Evolutionary conservation across 1,140 invertebrate species (phyloP).

Genomic region (Heliconius hermathena): DNA sequence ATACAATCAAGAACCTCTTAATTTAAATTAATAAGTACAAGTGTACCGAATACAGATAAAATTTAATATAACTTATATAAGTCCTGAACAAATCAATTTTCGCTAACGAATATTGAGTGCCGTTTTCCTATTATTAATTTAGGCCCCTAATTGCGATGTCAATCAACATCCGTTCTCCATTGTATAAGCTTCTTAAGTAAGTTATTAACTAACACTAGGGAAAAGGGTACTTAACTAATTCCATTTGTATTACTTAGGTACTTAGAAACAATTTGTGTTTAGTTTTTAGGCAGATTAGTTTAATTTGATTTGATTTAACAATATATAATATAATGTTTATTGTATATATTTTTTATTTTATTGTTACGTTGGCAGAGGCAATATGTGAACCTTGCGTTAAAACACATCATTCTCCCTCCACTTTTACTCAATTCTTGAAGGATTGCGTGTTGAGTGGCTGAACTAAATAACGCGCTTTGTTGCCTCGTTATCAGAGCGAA

Average conservation of each 20-base stretch:
- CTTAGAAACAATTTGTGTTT: neutral
- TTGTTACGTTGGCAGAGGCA: too few relatives aligned
- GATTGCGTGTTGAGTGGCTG: too few relatives aligned
- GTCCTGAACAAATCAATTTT: neutral
- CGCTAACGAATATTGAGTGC: slow-evolving; percentile 18
- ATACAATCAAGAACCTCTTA: too few relatives aligned
- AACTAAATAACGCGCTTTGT: too few relatives aligned
- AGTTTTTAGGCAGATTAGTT: neutral
- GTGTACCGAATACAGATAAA: too few relatives aligned
- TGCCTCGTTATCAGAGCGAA: too few relatives aligned
- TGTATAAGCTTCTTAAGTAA: slow-evolving; percentile 29
- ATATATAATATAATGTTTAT: neutral
- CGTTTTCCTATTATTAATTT: slow-evolving; percentile 51
- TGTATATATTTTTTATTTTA: too few relatives aligned
- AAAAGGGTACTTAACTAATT: slow-evolving; percentile 9
- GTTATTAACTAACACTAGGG: slow-evolving; percentile 6
- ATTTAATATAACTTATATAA: neutral
- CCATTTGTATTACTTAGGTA: slow-evolving; percentile 9
- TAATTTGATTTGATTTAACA: too few relatives aligned
- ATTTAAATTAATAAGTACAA: neutral
- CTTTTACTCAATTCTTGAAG: too few relatives aligned
- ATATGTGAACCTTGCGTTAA: too few relatives aligned
- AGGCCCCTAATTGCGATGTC: slow-evolving; percentile 53
- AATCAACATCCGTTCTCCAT: slow-evolving; percentile 43
- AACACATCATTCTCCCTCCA: too few relatives aligned